Percentiles rank a stretch among this genome's conserved stretches.
Conservation (phyloP, 2,888 invertebrate species). For the Pyrochroa serraticornis region DNA sequence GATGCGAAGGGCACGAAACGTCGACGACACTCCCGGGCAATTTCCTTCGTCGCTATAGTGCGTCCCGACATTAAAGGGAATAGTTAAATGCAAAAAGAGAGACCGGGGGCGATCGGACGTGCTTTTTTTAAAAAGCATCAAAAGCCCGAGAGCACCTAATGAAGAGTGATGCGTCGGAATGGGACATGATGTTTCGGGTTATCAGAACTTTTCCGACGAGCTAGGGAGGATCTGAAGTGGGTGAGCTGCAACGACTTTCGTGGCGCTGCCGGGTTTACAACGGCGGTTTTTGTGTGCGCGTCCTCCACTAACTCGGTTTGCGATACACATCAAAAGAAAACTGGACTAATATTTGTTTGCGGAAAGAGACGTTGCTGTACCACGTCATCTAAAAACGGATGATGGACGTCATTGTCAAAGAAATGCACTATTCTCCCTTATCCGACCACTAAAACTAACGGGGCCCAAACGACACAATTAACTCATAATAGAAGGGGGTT, state of each 20-base stretch:
- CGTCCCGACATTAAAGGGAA: slow-evolving; percentile 39
- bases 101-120: slow-evolving; percentile 32
- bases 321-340: slow-evolving; percentile 17
- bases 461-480: too few relatives aligned
- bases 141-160: slow-evolving; percentile 40
- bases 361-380: background rate
- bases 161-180: slow-evolving; percentile 46
- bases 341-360: slow-evolving; percentile 15
- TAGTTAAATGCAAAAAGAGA: slow-evolving; percentile 39
- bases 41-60: background rate
- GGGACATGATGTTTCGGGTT: slow-evolving; percentile 43
- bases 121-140: slow-evolving; percentile 38
- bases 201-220: slow-evolving; percentile 15
- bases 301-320: slow-evolving; percentile 8
- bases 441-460: too few relatives aligned
- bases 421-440: too few relatives aligned
- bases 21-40: slow-evolving; percentile 12
- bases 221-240: slow-evolving; percentile 1
- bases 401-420: too few relatives aligned
- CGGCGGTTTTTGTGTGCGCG: background rate
- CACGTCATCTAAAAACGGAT: too few relatives aligned
- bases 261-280: background rate
- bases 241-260: slow-evolving; percentile 1
- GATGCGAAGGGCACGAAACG: slow-evolving; percentile 9
- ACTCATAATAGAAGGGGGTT: too few relatives aligned